These are phyloP conservation scores for Clarias laeviceps DNA, from an alignment of 2,797 vertebrate genomes.

Conservation along the genomic window DNA sequence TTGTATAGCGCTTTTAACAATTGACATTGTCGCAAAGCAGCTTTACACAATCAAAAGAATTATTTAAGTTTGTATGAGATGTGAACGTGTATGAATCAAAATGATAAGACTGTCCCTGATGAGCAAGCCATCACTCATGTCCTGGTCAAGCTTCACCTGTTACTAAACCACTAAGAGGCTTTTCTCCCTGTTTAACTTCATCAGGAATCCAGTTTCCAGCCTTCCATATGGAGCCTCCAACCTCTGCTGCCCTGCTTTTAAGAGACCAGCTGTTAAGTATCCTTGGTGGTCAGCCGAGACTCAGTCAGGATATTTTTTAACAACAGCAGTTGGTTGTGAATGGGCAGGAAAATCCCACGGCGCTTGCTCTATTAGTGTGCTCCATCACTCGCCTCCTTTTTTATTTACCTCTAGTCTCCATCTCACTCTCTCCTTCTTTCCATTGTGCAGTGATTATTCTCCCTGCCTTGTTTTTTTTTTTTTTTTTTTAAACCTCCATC, in stretches of 20 bases:
- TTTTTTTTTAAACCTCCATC: not conserved
- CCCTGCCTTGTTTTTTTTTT: not conserved
- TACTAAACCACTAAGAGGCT: slow-evolving; percentile 57
- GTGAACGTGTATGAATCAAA: too few species aligned
- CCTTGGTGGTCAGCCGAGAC: slow-evolving; percentile 47
- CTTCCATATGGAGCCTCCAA: slow-evolving; percentile 48
- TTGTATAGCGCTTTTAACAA: too few species aligned
- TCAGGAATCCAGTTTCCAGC: slow-evolving; percentile 42
- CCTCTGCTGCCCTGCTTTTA: slow-evolving; percentile 2
- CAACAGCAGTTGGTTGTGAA: slow-evolving; percentile 65
- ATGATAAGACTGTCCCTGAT: too few species aligned
- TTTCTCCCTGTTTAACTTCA: not conserved
- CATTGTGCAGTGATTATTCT: not conserved
- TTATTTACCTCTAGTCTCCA: slow-evolving; percentile 50
- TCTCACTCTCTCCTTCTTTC: slow-evolving; percentile 26
- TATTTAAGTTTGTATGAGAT: too few species aligned
- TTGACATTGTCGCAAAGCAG: too few species aligned
- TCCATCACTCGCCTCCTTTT: slow-evolving; percentile 41
- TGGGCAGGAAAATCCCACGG: slow-evolving; percentile 61
- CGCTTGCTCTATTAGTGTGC: slow-evolving; percentile 52
- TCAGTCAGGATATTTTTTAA: slow-evolving; percentile 60
- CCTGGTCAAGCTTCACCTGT: slow-evolving; percentile 50
- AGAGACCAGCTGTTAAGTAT: slow-evolving; percentile 50
- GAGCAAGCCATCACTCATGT: slow-evolving; percentile 11
- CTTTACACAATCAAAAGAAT: too few species aligned